A percentile compares a stretch with the other conserved stretches of the same genome.
These are phyloP conservation scores for Columba guinea DNA, from an alignment of 2,797 vertebrate genomes.

Conservation along the genomic window DNA sequence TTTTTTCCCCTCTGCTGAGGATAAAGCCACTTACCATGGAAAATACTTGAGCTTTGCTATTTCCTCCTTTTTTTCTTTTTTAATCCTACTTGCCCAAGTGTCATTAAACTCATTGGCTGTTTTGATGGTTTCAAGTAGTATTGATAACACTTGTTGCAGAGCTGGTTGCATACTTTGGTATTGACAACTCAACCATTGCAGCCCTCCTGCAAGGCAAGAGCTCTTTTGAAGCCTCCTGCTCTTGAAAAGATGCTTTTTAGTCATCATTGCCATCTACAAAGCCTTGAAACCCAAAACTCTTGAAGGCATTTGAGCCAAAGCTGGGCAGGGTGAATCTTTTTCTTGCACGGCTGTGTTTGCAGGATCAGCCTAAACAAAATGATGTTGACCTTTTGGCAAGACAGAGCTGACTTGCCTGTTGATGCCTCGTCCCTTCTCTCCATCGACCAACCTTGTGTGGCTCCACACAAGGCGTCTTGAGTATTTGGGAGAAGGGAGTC, in stretches of 20 bases:
- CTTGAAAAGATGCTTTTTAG: background rate
- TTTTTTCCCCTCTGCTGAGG: background rate
- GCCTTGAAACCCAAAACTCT: background rate
- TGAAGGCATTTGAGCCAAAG: background rate
- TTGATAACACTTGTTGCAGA: background rate
- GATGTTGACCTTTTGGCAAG: background rate
- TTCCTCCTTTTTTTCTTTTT: background rate
- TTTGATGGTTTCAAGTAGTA: background rate
- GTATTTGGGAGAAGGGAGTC: background rate
- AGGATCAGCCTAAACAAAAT: background rate
- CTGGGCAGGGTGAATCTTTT: no score
- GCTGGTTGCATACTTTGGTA: background rate
- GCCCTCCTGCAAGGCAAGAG: background rate
- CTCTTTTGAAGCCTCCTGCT: background rate
- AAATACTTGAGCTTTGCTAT: background rate
- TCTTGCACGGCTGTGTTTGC: background rate
- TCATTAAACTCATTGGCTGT: background rate
- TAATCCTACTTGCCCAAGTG: background rate
- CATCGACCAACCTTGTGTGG: rapidly evolving
- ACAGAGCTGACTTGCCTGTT: no score
- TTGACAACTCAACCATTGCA: background rate
- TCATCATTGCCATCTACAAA: background rate
- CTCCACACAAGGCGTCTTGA: rapidly evolving
- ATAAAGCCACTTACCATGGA: background rate
- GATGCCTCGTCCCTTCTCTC: background rate